Evolutionary conservation across 2,113 vertebrate species (phyloP).

Genomic region (Axis porcinus): DNA sequence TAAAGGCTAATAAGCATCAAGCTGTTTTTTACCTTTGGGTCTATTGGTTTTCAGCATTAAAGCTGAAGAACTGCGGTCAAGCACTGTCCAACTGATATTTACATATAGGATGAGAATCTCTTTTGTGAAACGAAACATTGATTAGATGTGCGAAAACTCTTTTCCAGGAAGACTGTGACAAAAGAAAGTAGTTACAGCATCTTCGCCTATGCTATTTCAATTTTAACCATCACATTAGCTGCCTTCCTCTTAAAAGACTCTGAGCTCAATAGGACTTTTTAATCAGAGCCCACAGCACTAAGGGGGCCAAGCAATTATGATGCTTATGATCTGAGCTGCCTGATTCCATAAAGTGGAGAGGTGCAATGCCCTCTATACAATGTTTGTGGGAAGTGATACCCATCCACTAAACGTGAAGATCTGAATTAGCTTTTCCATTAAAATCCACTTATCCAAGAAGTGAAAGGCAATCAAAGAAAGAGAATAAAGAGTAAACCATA

Average conservation of each 20-base stretch:
- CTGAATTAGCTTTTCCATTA: slow-evolving; percentile 14
- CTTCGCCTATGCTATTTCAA: background rate
- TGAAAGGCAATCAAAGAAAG: background rate
- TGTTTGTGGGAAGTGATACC: background rate
- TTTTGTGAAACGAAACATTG: slow-evolving; percentile 53
- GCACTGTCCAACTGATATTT: slow-evolving; percentile 55
- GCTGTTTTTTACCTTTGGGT: slow-evolving; percentile 18
- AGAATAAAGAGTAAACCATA: background rate
- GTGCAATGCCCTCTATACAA: background rate
- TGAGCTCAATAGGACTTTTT: slow-evolving; percentile 41
- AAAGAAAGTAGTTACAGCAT: slow-evolving; percentile 40
- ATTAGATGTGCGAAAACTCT: slow-evolving; percentile 52
- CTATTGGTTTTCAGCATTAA: slow-evolving; percentile 36
- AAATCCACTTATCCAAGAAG: slow-evolving; percentile 13
- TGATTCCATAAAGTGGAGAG: slow-evolving; percentile 2
- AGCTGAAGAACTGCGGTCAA: slow-evolving; percentile 52
- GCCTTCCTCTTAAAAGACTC: slow-evolving; percentile 13
- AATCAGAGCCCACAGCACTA: slow-evolving; percentile 2
- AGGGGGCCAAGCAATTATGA: slow-evolving; percentile 36
- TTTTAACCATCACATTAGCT: slow-evolving; percentile 38
- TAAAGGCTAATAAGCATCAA: background rate
- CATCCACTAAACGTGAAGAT: background rate
- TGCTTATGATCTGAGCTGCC: background rate
- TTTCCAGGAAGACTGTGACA: slow-evolving; percentile 39
- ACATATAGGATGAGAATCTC: slow-evolving; percentile 38